Conservation (phyloP, 2,888 invertebrate species). For the Xanthia icteritia region DNA sequence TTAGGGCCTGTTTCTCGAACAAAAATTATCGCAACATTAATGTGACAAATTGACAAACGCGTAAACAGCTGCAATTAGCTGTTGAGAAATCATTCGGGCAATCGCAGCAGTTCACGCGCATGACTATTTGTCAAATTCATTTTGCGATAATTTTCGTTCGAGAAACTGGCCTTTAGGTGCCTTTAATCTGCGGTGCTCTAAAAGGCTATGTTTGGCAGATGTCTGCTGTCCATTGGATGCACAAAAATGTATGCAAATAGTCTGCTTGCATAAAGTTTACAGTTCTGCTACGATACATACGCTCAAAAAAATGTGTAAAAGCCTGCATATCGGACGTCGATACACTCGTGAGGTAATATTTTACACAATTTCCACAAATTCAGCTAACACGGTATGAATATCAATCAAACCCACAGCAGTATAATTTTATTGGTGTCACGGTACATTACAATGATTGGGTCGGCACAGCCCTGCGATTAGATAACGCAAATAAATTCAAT, state of each 20-base stretch:
- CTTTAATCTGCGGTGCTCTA: neutral
- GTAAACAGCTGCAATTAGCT: neutral
- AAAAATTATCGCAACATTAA: neutral
- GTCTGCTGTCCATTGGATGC: no score
- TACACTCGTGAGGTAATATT: neutral
- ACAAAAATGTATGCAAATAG: neutral
- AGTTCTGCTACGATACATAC: neutral
- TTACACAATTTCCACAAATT: slow-evolving; percentile 15
- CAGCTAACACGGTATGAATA: slow-evolving; percentile 23
- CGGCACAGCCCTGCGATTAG: slow-evolving; percentile 43
- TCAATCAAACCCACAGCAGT: slow-evolving; percentile 16
- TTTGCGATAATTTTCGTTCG: neutral
- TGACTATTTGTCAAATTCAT: neutral
- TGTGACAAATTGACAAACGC: neutral
- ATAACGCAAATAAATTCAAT: slow-evolving; percentile 46
- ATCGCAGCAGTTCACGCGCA: neutral
- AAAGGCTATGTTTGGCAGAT: neutral
- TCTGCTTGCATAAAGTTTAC: neutral
- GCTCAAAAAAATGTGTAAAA: neutral
- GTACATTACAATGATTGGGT: slow-evolving; percentile 42
- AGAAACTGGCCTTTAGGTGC: neutral
- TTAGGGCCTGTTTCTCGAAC: neutral
- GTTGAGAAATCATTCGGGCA: neutral
- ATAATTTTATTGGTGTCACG: slow-evolving; percentile 43
- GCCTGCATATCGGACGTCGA: neutral